Base-by-base conservation (phyloP, 2,888 invertebrate genomes). In the Odontothrips loti region DNA sequence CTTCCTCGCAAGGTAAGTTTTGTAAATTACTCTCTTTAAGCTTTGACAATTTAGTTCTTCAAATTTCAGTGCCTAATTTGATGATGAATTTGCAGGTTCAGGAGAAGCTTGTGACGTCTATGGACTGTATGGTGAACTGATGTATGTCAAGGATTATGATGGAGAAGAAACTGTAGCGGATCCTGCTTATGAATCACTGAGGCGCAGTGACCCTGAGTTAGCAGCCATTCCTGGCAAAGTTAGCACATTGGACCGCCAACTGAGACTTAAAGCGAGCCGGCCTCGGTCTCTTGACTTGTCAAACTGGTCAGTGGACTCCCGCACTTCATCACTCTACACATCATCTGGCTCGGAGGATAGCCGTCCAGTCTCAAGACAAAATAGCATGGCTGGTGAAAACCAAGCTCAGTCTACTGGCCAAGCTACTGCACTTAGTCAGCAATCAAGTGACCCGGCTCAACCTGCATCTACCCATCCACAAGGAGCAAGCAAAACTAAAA, bases 221-320 rank as follows among this genome's bases (percentile, higher is more conserved):
- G 82, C 95, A 0, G 93, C 94, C 63, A 93, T 95, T 86, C 95
- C 95, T 1, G 93, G 92, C 85, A 92, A 94, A 87, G 94, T 95
- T 6, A 94, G 92, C 86, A 95, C 95, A 0, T 88, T 96, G 79
- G 95, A 95, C 86, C 89, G 95, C 47, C 90, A 95, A 84, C 88
- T 95, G 83, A 91, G 93, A 83, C 94, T 95, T 93, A 93, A 95
- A 84, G 94, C 94, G 0, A 93, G 94, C 20, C 89, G 96, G 23
- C 96, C 95, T 0, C 88, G 95, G 58, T 95, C 95, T 0, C 87
- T 96, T 58, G 96, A 96, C 87, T 88, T 96, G 0, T 95, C 95
- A 3, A 95, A 95, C 87, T 95, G 95, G 95, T 95, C 95, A 0
- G 95, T 96, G 1, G 95, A 95, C 86, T 95, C 95, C 0, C 91